Conservation (phyloP, 2,888 invertebrate genomes). For the Coecobrya sp. region DNA sequence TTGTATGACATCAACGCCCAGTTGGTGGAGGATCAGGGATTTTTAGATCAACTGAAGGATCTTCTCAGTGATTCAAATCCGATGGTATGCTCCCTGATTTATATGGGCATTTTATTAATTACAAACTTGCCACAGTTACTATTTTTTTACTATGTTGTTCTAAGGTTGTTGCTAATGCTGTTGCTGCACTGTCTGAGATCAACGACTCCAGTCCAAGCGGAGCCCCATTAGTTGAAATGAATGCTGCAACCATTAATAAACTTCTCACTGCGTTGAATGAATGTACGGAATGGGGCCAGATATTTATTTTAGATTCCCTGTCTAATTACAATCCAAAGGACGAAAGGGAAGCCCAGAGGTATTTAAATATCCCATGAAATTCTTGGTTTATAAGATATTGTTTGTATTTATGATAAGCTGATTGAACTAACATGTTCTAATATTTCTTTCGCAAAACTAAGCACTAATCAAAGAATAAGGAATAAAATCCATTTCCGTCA, state of each 20-base stretch:
- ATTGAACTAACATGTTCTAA: too few species aligned
- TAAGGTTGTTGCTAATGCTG: slow-evolving; percentile 98
- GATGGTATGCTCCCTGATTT: slow-evolving; percentile 91
- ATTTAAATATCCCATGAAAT: slow-evolving; percentile 67
- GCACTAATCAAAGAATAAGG: too few species aligned
- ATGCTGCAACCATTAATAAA: slow-evolving; percentile 99
- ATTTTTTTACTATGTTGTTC: slow-evolving; percentile 45
- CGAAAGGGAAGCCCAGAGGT: slow-evolving; percentile 98
- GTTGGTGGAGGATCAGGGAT: slow-evolving; percentile 95
- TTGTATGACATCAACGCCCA: slow-evolving; percentile 97
- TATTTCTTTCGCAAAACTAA: too few species aligned
- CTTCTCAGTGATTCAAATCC: slow-evolving; percentile 99
- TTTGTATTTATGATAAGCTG: too few species aligned
- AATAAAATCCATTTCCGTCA: too few species aligned
- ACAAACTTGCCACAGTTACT: too few species aligned
- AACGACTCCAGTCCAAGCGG: slow-evolving; percentile 98
- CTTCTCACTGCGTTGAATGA: slow-evolving; percentile 99
- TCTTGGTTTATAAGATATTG: too few species aligned
- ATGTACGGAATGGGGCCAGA: slow-evolving; percentile 99
- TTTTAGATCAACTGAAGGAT: slow-evolving; percentile 98
- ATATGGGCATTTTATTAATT: background rate
- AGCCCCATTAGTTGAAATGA: slow-evolving; percentile 98
- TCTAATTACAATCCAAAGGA: slow-evolving; percentile 99
- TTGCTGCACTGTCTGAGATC: slow-evolving; percentile 99
- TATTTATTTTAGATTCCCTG: slow-evolving; percentile 98